phyloP scores from a whole-genome alignment of 2,113 vertebrate genomes.

The Symphodus melops region DNA sequence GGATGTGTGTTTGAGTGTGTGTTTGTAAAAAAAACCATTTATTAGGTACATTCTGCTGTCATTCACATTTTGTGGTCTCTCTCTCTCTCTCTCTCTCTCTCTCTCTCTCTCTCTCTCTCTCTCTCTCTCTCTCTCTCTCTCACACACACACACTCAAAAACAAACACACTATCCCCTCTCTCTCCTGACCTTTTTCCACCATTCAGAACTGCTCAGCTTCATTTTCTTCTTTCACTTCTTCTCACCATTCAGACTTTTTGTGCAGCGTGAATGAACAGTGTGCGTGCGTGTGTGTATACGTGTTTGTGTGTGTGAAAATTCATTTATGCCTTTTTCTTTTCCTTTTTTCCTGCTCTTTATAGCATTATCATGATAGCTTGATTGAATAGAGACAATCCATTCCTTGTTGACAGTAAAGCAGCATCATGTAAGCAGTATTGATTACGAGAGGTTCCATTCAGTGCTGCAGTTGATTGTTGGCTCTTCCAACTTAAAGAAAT shows the following conservation, averaged over 20 bases:
- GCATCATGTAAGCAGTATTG: no score
- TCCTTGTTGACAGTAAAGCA: no score
- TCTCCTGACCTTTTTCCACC: slow-evolving; percentile 30
- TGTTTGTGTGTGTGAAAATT: no score
- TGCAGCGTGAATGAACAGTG: slow-evolving; percentile 19
- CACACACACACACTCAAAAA: neutral
- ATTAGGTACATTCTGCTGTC: slow-evolving; percentile 2
- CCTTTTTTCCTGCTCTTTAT: no score
- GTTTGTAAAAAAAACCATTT: neutral
- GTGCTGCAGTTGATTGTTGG: no score
- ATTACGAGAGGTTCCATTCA: no score
- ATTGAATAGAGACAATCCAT: no score
- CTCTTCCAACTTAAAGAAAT: no score
- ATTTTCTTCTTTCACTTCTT: neutral
- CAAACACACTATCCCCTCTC: neutral
- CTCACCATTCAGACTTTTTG: slow-evolving; percentile 7
- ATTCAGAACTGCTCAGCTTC: slow-evolving; percentile 17
- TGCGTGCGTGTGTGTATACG: no score
- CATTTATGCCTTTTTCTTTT: no score
- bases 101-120: neutral
- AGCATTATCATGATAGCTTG: no score
- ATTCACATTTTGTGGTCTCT: slow-evolving; percentile 1
- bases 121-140: neutral
- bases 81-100: neutral
- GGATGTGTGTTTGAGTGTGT: slow-evolving; percentile 3